Percentiles rank a stretch among this genome's conserved stretches.
phyloP scores from a whole-genome alignment of 2,797 vertebrate species.

The Euthynnus affinis region DNA sequence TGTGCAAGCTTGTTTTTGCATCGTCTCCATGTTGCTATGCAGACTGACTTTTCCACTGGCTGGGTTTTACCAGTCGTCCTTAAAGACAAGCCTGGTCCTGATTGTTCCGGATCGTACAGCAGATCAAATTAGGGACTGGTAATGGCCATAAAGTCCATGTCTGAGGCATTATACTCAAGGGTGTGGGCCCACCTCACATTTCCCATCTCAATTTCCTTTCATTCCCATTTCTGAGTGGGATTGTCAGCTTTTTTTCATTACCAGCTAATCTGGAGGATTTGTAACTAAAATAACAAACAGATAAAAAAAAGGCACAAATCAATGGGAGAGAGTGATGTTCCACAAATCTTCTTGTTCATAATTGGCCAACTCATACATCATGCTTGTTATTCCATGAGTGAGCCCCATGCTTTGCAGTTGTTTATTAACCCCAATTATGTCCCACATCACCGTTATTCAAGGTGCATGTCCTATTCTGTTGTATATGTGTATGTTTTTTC shows the following conservation, averaged over 20 bases:
- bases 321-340: conserved; percentile 60
- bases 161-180: conserved; percentile 71
- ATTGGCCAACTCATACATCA: conserved; percentile 67
- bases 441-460: conserved; percentile 32
- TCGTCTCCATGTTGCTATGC: conserved; percentile 78
- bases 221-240: conserved; percentile 50
- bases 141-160: conserved; percentile 74
- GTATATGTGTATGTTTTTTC: neutral
- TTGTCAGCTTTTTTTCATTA: conserved; percentile 78
- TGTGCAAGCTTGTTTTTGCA: conserved; percentile 69
- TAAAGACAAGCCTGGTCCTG: conserved; percentile 72
- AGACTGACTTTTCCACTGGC: conserved; percentile 79
- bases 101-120: conserved; percentile 76
- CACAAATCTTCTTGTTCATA: conserved; percentile 58
- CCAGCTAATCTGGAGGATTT: conserved; percentile 77
- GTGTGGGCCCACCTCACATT: conserved; percentile 73
- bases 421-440: conserved; percentile 51
- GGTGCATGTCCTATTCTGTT: conserved; percentile 30
- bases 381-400: conserved; percentile 64
- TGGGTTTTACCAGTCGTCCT: conserved; percentile 67
- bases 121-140: conserved; percentile 78
- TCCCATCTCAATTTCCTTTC: conserved; percentile 73
- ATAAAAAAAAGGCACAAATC: conserved; percentile 56
- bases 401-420: conserved; percentile 48
- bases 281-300: conserved; percentile 74